Percentiles rank a stretch among this genome's conserved stretches.
Conservation (phyloP, 2,113 vertebrate genomes). For the Oncorhynchus keta region DNA sequence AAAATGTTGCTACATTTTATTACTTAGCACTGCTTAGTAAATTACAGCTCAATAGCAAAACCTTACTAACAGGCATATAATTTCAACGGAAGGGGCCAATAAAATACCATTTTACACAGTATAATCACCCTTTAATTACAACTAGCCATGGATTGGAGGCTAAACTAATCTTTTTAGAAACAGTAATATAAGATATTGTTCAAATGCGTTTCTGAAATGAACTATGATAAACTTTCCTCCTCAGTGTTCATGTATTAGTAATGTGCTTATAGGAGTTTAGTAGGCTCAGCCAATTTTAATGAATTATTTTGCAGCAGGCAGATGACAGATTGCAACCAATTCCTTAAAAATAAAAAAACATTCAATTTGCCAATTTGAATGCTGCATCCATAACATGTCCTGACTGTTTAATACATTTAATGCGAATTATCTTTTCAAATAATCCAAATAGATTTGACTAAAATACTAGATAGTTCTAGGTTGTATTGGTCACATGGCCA, state of each 20-base stretch:
- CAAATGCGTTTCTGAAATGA: constrained; percentile 39
- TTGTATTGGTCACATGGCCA: too few relatives aligned
- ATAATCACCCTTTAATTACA: neutral
- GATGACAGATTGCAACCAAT: constrained; percentile 61
- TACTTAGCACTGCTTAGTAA: too few relatives aligned
- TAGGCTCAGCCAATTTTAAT: constrained; percentile 33
- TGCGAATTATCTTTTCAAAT: constrained; percentile 26
- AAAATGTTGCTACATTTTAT: too few relatives aligned
- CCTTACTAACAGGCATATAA: too few relatives aligned
- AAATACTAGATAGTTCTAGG: neutral
- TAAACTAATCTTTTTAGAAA: constrained; percentile 29
- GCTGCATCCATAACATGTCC: constrained; percentile 49
- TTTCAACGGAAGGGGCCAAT: too few relatives aligned
- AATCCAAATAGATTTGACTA: constrained; percentile 31
- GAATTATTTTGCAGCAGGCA: constrained; percentile 39
- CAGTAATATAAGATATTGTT: constrained; percentile 29
- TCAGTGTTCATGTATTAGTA: constrained; percentile 68
- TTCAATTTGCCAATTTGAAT: constrained; percentile 49
- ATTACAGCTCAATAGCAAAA: too few relatives aligned
- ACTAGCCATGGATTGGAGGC: neutral
- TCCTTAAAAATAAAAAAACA: constrained; percentile 43
- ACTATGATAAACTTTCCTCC: constrained; percentile 66
- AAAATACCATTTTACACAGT: neutral
- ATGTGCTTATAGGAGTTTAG: constrained; percentile 76
- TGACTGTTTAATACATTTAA: constrained; percentile 23